A percentile compares a stretch with the other conserved stretches of the same genome.
Conservation (phyloP, 2,888 invertebrate genomes). For the Horisme vitalbata region DNA sequence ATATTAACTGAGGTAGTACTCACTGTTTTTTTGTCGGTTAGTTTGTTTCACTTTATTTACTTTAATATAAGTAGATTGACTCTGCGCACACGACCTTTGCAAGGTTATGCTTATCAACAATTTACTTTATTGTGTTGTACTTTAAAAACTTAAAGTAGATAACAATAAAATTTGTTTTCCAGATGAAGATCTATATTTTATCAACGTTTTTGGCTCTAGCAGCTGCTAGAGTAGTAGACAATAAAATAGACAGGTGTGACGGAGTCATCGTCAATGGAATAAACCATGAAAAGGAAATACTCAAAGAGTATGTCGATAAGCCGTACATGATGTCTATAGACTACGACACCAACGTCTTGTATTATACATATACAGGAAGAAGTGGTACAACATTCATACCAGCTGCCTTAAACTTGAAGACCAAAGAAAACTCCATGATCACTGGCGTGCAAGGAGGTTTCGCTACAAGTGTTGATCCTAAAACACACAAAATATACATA, state of each 20-base stretch:
- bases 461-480: slow-evolving; percentile 54
- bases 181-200: slow-evolving; percentile 40
- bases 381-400: slow-evolving; percentile 40
- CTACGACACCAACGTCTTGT: slow-evolving; percentile 57
- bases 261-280: slow-evolving; percentile 26
- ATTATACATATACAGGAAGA: slow-evolving; percentile 52
- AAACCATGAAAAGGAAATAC: slow-evolving; percentile 39
- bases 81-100: no score
- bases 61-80: no score
- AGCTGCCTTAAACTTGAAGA: slow-evolving; percentile 55
- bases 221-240: slow-evolving; percentile 25
- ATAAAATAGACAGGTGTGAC: slow-evolving; percentile 23
- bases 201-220: slow-evolving; percentile 26
- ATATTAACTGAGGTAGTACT: no score
- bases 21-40: no score
- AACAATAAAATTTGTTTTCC: no score
- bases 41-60: no score
- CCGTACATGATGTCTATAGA: slow-evolving; percentile 66
- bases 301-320: slow-evolving; percentile 42
- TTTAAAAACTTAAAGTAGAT: no score
- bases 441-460: slow-evolving; percentile 53
- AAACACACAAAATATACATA: slow-evolving; percentile 51
- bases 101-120: slow-evolving; percentile 11
- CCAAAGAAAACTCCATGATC: slow-evolving; percentile 46
- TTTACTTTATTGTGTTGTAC: no score